Base-by-base conservation (phyloP, 2,113 vertebrate species). In the Microcebus murinus region DNA sequence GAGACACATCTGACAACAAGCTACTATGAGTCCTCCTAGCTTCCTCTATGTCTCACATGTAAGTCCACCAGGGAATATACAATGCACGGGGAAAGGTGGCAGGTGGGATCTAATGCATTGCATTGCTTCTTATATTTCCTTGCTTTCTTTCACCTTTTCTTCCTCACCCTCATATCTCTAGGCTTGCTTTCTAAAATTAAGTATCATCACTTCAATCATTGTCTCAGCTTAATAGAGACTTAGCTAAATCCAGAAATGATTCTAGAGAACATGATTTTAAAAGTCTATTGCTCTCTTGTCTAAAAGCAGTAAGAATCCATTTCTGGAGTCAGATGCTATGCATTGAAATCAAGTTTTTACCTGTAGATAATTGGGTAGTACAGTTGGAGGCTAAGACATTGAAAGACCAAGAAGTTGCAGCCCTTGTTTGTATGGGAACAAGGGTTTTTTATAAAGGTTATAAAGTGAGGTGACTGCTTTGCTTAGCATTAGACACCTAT, bases 131-230 rank as follows among this genome's bases (percentile, higher is more conserved):
- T 45, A 2, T 48, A 59, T 93, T 93, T 90, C 39, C 36, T 87
- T 90, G 21, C 20, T 21, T 63, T 2, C 8, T 36, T 77, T 79
- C 48, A 21, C 12, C 4, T 77, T 71, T 91, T 70, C 45, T 55
- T 93, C 61, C 68, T 73, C 27, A 55, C 4, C 31, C 63, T 84
- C 2, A 17, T 79, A 57, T 34, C 25, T 79, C 25, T 80, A 79
- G 29, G 52, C 63, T 92, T 91, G 13, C 50, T 91, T 94, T n/a
- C 70, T 77, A 76, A 82, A 91, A 76, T 68, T 57, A 81, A 82
- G 12, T 39, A 31, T 39, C 15, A 5, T 31, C 27, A 17, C 27
- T 29, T 74, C 12, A 68, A 21, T 84, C 20, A 31, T 45, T 77
- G 45, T 31, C 31, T 68, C 59, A 71, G n/a, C 34, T 57, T 94